phyloP scores from a whole-genome alignment of 2,113 vertebrate genomes.

The Bos taurus region DNA sequence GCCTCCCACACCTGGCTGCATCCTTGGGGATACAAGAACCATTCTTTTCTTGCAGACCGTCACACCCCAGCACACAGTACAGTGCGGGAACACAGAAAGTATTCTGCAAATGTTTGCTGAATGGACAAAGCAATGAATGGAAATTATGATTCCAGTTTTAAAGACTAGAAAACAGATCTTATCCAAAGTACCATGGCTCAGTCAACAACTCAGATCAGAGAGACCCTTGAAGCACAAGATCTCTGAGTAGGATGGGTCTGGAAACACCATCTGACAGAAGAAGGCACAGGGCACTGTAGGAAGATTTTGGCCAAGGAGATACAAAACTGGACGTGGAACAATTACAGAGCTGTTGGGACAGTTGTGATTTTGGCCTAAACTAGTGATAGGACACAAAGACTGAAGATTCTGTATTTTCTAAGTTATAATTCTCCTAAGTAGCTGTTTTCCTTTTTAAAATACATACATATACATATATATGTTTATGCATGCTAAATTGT shows the following conservation, averaged over 20 bases:
- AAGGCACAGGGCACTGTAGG: not conserved
- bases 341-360: not conserved
- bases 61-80: not conserved
- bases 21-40: not conserved
- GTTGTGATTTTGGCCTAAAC: not conserved
- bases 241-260: not conserved
- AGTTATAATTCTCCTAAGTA: not conserved
- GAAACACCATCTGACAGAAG: not conserved
- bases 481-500: not conserved
- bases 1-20: not conserved
- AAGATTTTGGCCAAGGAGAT: not conserved
- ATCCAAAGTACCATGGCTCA: not conserved
- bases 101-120: not conserved
- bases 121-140: not conserved
- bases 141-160: not conserved
- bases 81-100: not conserved
- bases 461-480: not conserved
- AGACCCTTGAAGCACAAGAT: not conserved
- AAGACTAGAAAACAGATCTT: not conserved
- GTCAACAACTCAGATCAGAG: not conserved
- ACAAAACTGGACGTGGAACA: not conserved
- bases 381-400: not conserved
- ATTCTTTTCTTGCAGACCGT: not conserved
- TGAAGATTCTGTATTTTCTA: not conserved
- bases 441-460: not conserved